Percentiles rank a stretch among this genome's conserved stretches.
phyloP scores from a whole-genome alignment of 2,797 vertebrate species.

The Cyclura pinguis region DNA sequence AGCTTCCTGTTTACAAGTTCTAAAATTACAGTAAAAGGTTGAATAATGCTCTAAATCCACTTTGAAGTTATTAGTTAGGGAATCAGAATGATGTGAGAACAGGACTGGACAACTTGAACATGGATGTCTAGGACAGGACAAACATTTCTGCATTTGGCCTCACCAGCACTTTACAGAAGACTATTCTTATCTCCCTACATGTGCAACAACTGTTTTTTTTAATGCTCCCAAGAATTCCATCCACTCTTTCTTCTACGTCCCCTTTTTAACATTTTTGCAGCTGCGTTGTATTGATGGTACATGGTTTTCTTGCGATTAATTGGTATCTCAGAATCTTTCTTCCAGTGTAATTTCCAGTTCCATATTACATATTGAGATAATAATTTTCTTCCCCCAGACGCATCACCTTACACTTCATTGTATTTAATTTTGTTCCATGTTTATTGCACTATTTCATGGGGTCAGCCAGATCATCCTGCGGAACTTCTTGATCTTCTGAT shows the following conservation, averaged over 20 bases:
- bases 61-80: neutral
- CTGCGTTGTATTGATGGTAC: neutral
- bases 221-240: neutral
- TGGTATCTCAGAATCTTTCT: neutral
- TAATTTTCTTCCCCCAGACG: neutral
- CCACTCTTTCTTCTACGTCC: neutral
- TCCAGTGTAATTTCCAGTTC: constrained; percentile 8
- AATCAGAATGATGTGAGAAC: neutral
- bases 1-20: neutral
- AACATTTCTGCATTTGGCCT: neutral
- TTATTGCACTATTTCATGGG: neutral
- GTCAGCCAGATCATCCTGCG: neutral
- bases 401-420: neutral
- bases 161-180: neutral
- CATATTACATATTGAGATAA: neutral
- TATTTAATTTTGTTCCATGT: neutral
- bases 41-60: no score
- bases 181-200: neutral
- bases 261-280: neutral
- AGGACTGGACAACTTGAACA: neutral
- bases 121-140: neutral
- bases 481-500: neutral
- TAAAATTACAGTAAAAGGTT: neutral
- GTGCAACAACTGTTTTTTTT: neutral
- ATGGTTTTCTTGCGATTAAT: neutral